Base-by-base conservation (phyloP, 2,888 invertebrate genomes). In the Scaptomyza parva region DNA sequence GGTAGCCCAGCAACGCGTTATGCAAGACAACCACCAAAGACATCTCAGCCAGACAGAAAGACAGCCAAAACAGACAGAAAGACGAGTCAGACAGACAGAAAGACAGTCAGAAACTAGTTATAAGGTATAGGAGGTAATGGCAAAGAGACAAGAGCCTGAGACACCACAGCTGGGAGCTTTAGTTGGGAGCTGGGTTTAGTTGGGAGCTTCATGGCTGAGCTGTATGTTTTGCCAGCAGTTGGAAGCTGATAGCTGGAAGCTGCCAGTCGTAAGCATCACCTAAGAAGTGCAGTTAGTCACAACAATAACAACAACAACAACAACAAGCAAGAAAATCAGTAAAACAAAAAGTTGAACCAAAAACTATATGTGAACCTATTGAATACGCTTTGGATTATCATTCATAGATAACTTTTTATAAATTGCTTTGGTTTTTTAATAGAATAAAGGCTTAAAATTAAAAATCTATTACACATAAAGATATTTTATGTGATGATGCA, bases 1-100 rank as follows among this genome's bases (percentile, higher is more conserved):
- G 55, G 43, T 64, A 70, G 83, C 83, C 85, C 85, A 85, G 72
- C 75, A 59, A 76, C 68, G 70, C 77, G 81, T 86, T 84, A 84
- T 84, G 83, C 85, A 84, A 86, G 70, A 66, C 30, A 28, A 30
- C 47, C 30, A 47, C 59, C 67, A 70, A 66, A 73, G 66, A 77
- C 72, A 83, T 69, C 60, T 69, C 60, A 48, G 33, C 48, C 7
- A 1, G 8, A 30, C 5, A 35, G 33, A 35, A n/a, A 35, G 14
- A 14, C 35, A 35, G 35, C 2, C 37, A 70, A 64, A 82, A 83
- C 37, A 17, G 17, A 6, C 5, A 35, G 33, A 35, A n/a, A 35
- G 14, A 14, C 35, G n/a, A n/a, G n/a, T n/a, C n/a, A 14, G 35
- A 9, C 37, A 17, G 17, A 6, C 5, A 35, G 33, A 35, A n/a